phyloP scores from a whole-genome alignment of 2,113 vertebrate genomes.

The Trichechus manatus region DNA sequence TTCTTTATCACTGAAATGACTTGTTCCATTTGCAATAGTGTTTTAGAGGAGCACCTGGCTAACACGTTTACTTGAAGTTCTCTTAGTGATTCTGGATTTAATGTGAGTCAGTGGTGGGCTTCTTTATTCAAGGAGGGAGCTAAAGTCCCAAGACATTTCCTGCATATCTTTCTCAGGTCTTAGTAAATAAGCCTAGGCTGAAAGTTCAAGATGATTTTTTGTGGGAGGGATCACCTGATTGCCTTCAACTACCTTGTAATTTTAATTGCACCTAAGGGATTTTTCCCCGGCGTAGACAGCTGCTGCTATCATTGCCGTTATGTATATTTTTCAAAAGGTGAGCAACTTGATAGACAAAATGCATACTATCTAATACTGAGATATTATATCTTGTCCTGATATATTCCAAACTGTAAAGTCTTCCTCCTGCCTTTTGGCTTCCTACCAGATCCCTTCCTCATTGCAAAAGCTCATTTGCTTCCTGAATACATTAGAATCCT shows the following conservation, averaged over 20 bases:
- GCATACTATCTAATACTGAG: background rate
- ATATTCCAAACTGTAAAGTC: background rate
- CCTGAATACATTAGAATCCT: background rate
- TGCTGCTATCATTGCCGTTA: background rate
- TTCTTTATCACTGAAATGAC: background rate
- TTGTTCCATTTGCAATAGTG: background rate
- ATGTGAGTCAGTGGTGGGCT: background rate
- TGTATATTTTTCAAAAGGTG: background rate
- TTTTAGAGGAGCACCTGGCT: background rate
- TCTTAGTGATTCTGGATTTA: background rate
- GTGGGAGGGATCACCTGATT: background rate
- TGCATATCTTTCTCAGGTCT: background rate
- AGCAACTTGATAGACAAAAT: constrained; percentile 10
- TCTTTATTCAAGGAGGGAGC: constrained; percentile 36
- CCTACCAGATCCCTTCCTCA: background rate
- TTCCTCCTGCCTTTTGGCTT: background rate
- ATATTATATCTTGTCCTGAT: background rate
- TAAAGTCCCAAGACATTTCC: background rate
- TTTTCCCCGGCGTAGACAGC: background rate
- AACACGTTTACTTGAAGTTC: background rate
- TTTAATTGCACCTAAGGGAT: constrained; percentile 23
- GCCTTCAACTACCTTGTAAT: constrained; percentile 29
- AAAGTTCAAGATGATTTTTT: constrained; percentile 44
- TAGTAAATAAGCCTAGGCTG: background rate
- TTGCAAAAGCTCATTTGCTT: background rate